Base-by-base conservation (phyloP, 2,797 vertebrate genomes). In the Menidia menidia region DNA sequence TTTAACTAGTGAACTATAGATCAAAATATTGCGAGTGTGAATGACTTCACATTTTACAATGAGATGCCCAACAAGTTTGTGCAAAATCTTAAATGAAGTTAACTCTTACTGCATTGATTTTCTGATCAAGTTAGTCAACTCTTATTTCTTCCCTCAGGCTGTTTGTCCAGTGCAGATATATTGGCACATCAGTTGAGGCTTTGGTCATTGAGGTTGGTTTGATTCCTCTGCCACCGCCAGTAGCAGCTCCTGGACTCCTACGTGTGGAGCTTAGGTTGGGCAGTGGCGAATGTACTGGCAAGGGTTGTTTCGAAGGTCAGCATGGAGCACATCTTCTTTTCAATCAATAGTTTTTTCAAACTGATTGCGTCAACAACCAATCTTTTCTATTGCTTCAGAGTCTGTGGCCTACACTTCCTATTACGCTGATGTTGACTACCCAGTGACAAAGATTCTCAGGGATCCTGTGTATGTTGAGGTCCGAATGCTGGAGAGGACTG, bases 381-480 rank as follows among this genome's bases (percentile, higher is more conserved):
- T 60, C 6, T 75, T 43, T 72, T 60, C 4, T 79, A 19, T 47
- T 60, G 51, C 32, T 48, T 35, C 83, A 93, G 91, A 75, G 42
- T 55, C 83, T 0, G 82, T 75, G 60, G 88, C 78, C 51, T 92
- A 83, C 77, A 64, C 0, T 14, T 88, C 90, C 44, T 94, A 77
- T 70, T 92, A 89, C 55, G 0, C 0, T 2, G 76, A 83, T 0
- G 0, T 4, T 0, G 87, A 92, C n/a, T 93, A 93, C 68, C 92
- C 93, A 0, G 10, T 89, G 41, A 52, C 32, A 18, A 92, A 90
- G 77, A 81, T 87, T 18, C 88, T 94, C 71, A 78, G 79, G 60
- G 88, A 92, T 6, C 82, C 85, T 0, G 86, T 94, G 19, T 90
- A 90, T 1, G 81, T 85, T 64, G 90, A 93, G 7, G 63, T 93